Evolutionary conservation across 2,888 invertebrate genomes (phyloP).

Genomic region (Marronus borbonicus): DNA sequence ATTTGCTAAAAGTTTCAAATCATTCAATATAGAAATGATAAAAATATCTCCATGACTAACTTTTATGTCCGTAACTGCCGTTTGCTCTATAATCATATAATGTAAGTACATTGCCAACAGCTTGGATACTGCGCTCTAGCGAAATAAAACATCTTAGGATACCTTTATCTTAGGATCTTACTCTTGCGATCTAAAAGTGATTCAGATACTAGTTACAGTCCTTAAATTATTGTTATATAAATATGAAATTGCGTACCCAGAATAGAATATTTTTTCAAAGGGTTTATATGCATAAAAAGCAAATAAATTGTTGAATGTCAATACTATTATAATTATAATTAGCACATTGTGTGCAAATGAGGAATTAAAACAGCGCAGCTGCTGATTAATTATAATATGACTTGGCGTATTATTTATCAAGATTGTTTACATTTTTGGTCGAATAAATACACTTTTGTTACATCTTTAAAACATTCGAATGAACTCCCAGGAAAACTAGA

Average conservation of each 20-base stretch:
- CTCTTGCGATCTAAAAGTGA: no score
- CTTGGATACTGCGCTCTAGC: not conserved
- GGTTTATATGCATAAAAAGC: not conserved
- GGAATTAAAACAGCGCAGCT: not conserved
- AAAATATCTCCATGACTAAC: no score
- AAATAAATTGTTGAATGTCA: constrained; percentile 1
- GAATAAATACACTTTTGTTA: constrained; percentile 8
- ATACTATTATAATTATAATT: constrained; percentile 13
- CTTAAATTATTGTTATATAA: not conserved
- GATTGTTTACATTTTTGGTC: constrained; percentile 23
- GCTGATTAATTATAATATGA: not conserved
- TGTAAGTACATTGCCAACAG: not conserved
- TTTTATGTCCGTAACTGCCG: no score
- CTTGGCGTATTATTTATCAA: constrained; percentile 9
- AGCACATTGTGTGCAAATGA: constrained; percentile 30
- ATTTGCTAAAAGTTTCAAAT: no score
- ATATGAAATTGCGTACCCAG: not conserved
- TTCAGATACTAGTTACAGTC: not conserved
- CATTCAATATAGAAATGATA: no score
- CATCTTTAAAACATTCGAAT: not conserved
- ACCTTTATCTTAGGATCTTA: no score
- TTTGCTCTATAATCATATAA: no score
- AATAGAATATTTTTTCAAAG: not conserved
- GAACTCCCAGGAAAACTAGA: constrained; percentile 6
- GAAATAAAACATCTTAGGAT: no score